A percentile compares a stretch with the other conserved stretches of the same genome.
These are phyloP conservation scores for Drosophila suzukii DNA, from an alignment of 1,140 invertebrate genomes.

Conservation along the genomic window DNA sequence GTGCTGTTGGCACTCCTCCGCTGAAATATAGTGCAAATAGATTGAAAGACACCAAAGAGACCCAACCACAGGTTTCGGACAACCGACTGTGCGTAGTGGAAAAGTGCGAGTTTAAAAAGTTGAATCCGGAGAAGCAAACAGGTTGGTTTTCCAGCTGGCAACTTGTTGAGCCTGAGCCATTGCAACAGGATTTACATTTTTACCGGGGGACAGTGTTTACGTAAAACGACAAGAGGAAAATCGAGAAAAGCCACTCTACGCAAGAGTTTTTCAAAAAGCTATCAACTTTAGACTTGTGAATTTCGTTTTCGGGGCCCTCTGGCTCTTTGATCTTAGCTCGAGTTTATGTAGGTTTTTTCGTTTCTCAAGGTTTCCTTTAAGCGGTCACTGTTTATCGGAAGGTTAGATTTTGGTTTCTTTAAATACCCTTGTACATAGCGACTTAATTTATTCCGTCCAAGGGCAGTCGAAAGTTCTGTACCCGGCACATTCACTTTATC, in stretches of 20 bases:
- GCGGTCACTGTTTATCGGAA: slow-evolving; percentile 57
- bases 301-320: slow-evolving; percentile 19
- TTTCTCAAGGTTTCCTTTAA: slow-evolving; percentile 62
- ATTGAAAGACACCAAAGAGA: slow-evolving; percentile 5
- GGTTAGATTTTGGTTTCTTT: slow-evolving; percentile 43
- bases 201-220: slow-evolving; percentile 54
- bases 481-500: neutral
- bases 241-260: slow-evolving; percentile 9
- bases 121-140: slow-evolving; percentile 53
- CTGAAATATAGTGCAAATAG: slow-evolving; percentile 16
- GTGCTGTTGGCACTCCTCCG: slow-evolving; percentile 28
- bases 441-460: slow-evolving; percentile 6
- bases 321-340: slow-evolving; percentile 27
- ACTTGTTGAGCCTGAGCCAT: slow-evolving; percentile 29
- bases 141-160: slow-evolving; percentile 50
- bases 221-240: slow-evolving; percentile 38
- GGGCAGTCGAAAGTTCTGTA: slow-evolving; percentile 9
- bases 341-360: slow-evolving; percentile 19
- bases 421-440: slow-evolving; percentile 1
- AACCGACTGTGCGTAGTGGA: slow-evolving; percentile 27
- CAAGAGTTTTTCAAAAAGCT: slow-evolving; percentile 7
- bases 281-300: neutral
- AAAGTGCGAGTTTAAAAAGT: slow-evolving; percentile 58
- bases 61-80: slow-evolving; percentile 9
- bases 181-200: slow-evolving; percentile 39